phyloP scores from a whole-genome alignment of 2,888 invertebrate species.

The Prosopocoilus inquinatus region DNA sequence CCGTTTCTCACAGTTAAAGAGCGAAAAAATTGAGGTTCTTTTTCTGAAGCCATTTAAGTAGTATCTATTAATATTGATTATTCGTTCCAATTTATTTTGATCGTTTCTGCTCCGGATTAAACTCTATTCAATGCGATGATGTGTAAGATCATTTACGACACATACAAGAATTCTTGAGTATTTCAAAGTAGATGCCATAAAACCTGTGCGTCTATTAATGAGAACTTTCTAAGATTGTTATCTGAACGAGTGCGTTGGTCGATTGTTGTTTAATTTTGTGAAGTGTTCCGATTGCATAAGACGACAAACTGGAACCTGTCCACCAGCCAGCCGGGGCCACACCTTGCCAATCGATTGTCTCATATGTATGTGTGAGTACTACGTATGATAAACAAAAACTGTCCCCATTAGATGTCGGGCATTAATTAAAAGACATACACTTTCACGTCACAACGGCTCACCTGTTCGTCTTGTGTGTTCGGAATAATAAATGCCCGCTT shows the following conservation, averaged over 20 bases:
- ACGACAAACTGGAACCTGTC: constrained; percentile 22
- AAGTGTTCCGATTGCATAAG: constrained; percentile 28
- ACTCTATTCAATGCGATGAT: constrained; percentile 14
- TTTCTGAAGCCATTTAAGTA: no score
- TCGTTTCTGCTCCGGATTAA: constrained; percentile 7
- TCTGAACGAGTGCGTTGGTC: constrained; percentile 27
- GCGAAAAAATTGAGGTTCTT: no score
- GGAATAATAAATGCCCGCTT: neutral
- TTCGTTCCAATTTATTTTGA: constrained; percentile 9
- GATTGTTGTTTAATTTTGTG: constrained; percentile 29
- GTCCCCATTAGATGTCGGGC: constrained; percentile 37
- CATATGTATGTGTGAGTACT: constrained; percentile 25
- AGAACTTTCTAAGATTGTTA: constrained; percentile 29
- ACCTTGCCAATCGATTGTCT: constrained; percentile 33
- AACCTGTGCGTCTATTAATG: constrained; percentile 17
- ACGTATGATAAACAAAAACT: constrained; percentile 34
- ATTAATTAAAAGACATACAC: constrained; percentile 36
- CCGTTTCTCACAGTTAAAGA: no score
- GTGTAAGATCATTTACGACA: constrained; percentile 18
- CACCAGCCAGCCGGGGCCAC: constrained; percentile 24
- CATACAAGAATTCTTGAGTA: constrained; percentile 15
- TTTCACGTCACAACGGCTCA: constrained; percentile 26
- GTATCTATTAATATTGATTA: constrained; percentile 4
- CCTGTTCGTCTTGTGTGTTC: constrained; percentile 22
- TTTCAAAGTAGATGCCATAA: constrained; percentile 9